phyloP scores from a whole-genome alignment of 2,113 vertebrate genomes.

The Petromus typicus region DNA sequence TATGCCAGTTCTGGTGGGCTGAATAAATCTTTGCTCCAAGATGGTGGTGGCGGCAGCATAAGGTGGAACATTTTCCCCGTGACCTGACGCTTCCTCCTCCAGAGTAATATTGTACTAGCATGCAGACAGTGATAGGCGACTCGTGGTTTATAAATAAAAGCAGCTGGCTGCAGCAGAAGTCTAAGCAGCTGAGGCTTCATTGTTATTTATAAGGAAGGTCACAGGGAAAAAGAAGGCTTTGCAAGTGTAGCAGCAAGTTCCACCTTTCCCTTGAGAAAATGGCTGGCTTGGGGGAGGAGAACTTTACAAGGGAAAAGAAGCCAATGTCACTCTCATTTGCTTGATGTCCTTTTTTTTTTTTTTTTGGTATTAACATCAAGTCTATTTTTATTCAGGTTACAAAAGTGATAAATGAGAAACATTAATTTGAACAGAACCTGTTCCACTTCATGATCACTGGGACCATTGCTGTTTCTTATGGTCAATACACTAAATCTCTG shows the following conservation, averaged over 20 bases:
- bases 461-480: too few relatives aligned
- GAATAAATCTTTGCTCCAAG: conserved; percentile 64
- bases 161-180: conserved; percentile 48
- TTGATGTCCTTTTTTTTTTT: background rate
- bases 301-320: background rate
- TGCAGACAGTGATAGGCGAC: conserved; percentile 56
- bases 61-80: background rate
- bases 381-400: conserved; percentile 87
- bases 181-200: conserved; percentile 39
- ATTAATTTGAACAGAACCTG: conserved; percentile 84
- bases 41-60: background rate
- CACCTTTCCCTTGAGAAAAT: background rate
- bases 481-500: conserved; percentile 73
- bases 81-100: background rate
- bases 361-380: conserved; percentile 89
- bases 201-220: conserved; percentile 57
- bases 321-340: background rate
- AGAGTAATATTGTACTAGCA: background rate
- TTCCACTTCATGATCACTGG: conserved; percentile 76
- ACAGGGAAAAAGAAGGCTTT: background rate
- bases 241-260: conserved; percentile 58
- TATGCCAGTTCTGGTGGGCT: background rate
- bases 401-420: conserved; percentile 91
- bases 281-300: background rate
- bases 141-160: conserved; percentile 39